Percentiles rank a stretch among this genome's conserved stretches.
Evolutionary conservation across 1,140 invertebrate genomes (phyloP).

Genomic region (Neodiprion fabricii): DNA sequence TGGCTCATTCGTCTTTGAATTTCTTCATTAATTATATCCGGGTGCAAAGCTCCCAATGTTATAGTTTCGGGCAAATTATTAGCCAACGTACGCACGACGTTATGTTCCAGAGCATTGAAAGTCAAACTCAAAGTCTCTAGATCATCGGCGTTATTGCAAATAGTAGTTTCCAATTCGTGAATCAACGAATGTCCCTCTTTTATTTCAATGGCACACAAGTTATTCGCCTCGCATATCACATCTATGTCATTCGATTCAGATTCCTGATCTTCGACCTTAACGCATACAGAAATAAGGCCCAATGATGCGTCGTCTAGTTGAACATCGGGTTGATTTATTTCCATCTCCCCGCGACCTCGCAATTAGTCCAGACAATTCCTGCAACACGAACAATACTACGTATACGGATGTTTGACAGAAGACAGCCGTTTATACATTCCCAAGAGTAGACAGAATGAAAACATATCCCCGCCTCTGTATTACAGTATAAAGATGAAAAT

Average conservation of each 20-base stretch:
- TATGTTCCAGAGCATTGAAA: constrained; percentile 28
- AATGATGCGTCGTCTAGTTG: constrained; percentile 31
- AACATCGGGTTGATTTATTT: constrained; percentile 38
- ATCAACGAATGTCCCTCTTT: constrained; percentile 24
- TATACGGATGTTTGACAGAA: no score
- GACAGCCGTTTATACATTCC: no score
- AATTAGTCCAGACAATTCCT: constrained; percentile 17
- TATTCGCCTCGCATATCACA: constrained; percentile 34
- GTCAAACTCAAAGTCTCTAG: constrained; percentile 25
- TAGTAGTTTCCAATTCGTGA: constrained; percentile 11
- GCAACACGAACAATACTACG: constrained; percentile 12
- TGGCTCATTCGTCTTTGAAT: constrained; percentile 29
- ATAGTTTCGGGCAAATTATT: constrained; percentile 29
- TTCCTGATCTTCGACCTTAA: constrained; percentile 30
- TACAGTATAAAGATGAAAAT: no score
- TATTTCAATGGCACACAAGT: constrained; percentile 39
- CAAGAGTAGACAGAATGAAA: no score
- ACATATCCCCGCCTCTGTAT: no score
- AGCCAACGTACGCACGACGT: constrained; percentile 25
- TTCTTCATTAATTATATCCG: constrained; percentile 36
- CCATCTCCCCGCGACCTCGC: constrained; percentile 34
- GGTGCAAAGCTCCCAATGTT: constrained; percentile 32
- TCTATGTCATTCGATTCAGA: constrained; percentile 34
- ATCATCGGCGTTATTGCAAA: background rate
- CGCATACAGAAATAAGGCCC: constrained; percentile 29